Evolutionary conservation across 1,140 invertebrate genomes (phyloP), one percentile per base, ranked within the genome.

Genomic region (Archegozetes longisetosus): DNA sequence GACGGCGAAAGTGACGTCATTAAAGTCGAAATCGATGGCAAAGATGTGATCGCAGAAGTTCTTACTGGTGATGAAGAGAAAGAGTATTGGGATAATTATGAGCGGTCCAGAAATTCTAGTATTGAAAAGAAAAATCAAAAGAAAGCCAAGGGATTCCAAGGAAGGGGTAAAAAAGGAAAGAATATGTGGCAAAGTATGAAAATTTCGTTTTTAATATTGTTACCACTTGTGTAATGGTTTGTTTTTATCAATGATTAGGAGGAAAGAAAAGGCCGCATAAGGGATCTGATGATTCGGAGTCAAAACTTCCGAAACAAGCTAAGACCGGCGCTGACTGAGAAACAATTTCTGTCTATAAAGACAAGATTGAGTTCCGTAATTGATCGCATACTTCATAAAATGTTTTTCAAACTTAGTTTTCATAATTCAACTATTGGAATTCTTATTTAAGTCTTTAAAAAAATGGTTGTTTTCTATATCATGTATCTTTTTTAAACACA

Each of bases 131-230:
- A 47, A 17, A 61, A 48, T 61, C 24, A 55, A 23, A 47, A 20
- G 2, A 58, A 51, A 22, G n/a, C n/a, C n/a, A n/a, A n/a, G n/a
- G n/a, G n/a, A n/a, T n/a, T n/a, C n/a, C n/a, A n/a, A n/a, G n/a
- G n/a, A n/a, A n/a, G n/a, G n/a, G 29, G 14, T 1, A 25, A 50
- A n/a, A 28, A 29, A 24, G 32, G 32, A 58, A 58, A 54, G 53
- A 27, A 58, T 49, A 58, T 49, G n/a, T 51, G 57, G 48, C 57
- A 58, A 58, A 50, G 57, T 58, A 58, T 23, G 57, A 24, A 27
- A 24, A 17, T 20, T 28, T 24, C 29, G 2, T 58, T 4, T 58
- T 40, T 40, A 6, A 53, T 23, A 23, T 12, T 23, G 20, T 53
- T 53, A 13, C 26, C 13, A 23, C 26, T 53, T 53, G 26, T 25